phyloP scores from a whole-genome alignment of 2,888 invertebrate genomes.

The Cecidostiba fungosa region DNA sequence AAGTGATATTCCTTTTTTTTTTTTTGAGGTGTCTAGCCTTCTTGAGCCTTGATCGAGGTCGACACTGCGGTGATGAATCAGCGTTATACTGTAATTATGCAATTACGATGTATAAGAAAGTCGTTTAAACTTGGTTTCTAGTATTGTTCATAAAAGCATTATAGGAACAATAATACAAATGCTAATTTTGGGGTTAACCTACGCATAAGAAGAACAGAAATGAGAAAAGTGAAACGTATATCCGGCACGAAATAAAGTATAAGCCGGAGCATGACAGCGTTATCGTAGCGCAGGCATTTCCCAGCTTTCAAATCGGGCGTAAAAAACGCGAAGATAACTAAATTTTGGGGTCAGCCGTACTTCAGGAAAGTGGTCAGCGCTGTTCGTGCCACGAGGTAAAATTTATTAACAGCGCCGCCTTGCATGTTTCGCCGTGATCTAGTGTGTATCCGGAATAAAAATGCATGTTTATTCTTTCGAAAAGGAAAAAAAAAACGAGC shows the following conservation, averaged over 20 bases:
- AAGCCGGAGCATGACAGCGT: not conserved
- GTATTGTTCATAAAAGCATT: not conserved
- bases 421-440: slow-evolving; percentile 5
- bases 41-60: not conserved
- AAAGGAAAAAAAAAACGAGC: not conserved
- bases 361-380: slow-evolving; percentile 26
- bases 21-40: not conserved
- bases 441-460: not conserved
- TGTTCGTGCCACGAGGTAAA: not conserved
- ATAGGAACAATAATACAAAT: no score
- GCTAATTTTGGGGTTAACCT: not conserved
- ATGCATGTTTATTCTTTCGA: not conserved
- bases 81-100: not conserved
- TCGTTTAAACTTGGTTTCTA: not conserved
- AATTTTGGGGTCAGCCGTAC: slow-evolving; percentile 26
- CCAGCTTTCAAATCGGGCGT: slow-evolving; percentile 4
- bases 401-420: slow-evolving; percentile 21
- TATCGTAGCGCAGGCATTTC: slow-evolving; percentile 13
- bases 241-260: not conserved
- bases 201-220: not conserved
- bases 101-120: not conserved
- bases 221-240: not conserved
- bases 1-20: not conserved
- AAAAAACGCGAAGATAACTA: not conserved
- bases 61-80: not conserved